A percentile compares a stretch with the other conserved stretches of the same genome.
phyloP scores from a whole-genome alignment of 2,113 vertebrate species.

The Carlito syrichta region DNA sequence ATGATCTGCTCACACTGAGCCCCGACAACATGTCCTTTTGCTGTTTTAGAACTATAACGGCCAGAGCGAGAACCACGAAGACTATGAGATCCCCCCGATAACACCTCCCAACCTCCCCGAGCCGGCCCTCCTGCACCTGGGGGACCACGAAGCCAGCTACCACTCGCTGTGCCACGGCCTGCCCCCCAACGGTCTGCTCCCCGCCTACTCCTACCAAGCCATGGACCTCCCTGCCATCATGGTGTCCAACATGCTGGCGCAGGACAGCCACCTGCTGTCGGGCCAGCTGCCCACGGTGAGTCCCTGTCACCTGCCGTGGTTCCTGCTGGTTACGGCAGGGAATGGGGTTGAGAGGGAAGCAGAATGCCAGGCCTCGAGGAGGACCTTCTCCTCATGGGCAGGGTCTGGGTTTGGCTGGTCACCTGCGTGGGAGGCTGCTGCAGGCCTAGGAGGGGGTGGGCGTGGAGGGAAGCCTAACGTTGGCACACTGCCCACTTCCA shows the following conservation, averaged over 20 bases:
- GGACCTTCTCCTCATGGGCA: background rate
- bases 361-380: background rate
- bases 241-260: constrained; percentile 98
- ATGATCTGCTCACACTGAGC: background rate
- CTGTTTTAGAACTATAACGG: constrained; percentile 89
- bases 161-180: constrained; percentile 95
- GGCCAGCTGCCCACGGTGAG: constrained; percentile 98
- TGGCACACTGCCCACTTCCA: background rate
- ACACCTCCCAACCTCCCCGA: constrained; percentile 97
- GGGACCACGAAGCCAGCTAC: constrained; percentile 96
- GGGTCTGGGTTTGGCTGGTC: background rate
- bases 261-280: constrained; percentile 95
- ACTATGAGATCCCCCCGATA: constrained; percentile 99
- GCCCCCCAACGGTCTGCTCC: constrained; percentile 94
- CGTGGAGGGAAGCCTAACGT: background rate
- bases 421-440: background rate
- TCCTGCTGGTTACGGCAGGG: background rate
- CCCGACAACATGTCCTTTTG: constrained; percentile 24
- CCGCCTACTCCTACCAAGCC: constrained; percentile 94
- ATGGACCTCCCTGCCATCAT: constrained; percentile 98
- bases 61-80: constrained; percentile 91
- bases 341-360: background rate
- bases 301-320: constrained; percentile 38
- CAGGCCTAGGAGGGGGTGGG: accelerated
- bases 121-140: constrained; percentile 94